Conservation (phyloP, 2,113 vertebrate genomes). For the Gasterosteus aculeatus region DNA sequence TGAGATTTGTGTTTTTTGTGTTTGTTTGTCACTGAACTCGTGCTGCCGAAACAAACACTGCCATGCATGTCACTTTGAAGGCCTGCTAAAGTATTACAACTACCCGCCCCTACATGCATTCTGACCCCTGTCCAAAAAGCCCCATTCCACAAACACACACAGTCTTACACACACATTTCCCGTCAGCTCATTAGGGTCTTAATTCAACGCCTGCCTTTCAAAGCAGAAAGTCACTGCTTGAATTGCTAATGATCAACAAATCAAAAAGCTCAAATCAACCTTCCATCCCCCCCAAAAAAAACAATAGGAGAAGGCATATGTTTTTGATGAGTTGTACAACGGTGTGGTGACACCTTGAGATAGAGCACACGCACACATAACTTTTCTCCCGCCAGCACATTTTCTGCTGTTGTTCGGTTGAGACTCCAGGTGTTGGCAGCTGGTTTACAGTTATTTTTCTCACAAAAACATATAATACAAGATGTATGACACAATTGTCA, state of each 20-base stretch:
- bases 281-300: neutral
- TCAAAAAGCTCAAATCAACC: constrained; percentile 25
- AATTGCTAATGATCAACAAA: constrained; percentile 67
- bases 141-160: constrained; percentile 12
- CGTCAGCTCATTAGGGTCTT: constrained; percentile 66
- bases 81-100: constrained; percentile 68
- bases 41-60: constrained; percentile 60
- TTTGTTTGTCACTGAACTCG: constrained; percentile 35
- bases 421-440: constrained; percentile 31
- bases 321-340: constrained; percentile 62
- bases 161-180: constrained; percentile 50
- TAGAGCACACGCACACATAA: neutral
- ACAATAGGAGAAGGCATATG: constrained; percentile 48
- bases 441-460: constrained; percentile 38
- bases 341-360: constrained; percentile 29
- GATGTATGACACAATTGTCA: constrained; percentile 10
- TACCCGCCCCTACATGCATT: constrained; percentile 45
- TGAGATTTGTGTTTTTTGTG: constrained; percentile 25
- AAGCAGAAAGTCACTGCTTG: constrained; percentile 63
- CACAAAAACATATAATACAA: constrained; percentile 7
- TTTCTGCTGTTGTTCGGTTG: constrained; percentile 32
- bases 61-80: constrained; percentile 80
- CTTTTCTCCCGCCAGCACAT: constrained; percentile 17
- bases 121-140: constrained; percentile 67
- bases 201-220: constrained; percentile 75